Base-by-base conservation (phyloP, 2,888 invertebrate species). In the Trichopoda pennipes region DNA sequence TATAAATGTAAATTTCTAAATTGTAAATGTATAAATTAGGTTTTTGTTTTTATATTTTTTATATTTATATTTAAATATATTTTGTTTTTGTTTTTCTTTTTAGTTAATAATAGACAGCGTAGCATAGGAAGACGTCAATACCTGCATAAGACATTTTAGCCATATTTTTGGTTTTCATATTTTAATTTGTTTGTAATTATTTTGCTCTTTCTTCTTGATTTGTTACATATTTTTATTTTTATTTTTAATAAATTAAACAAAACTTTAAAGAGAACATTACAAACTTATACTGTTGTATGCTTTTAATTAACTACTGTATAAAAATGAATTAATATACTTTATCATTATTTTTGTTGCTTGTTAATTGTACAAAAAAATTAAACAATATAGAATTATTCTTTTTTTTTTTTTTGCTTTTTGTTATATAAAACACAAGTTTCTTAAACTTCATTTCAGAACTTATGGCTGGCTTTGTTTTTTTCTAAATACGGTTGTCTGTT, bases 81-180 rank as follows among this genome's bases (percentile, higher is more conserved):
- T 81, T 84, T 77, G 28, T 72, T 60, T n/a, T 78, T 80, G 70
- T 84, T 89, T 60, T 79, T 76, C 78, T 75, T 83, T 89, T 89
- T 88, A 90, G 90, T 90, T 90, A 90, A 90, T 91, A 91, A 91
- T 91, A 91, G 91, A 91, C 91, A 91, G 91, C 91, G 91, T 91
- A 91, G 91, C 91, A 91, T 91, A 91, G 91, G 91, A 91, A 91
- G 91, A 91, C 91, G 91, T 91, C 91, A 91, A 91, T 91, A 91
- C 91, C 91, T 91, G 91, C 91, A 91, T 91, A 91, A 91, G 91
- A 91, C 91, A 91, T 91, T 91, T 89, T 91, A 91, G 90, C 91
- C 90, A 91, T 90, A 88, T 89, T 88, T 47, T 84, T 80, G 58
- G 64, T 82, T 79, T 73, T 56, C 49, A 32, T 79, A 85, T 75